A percentile compares a stretch with the other conserved stretches of the same genome.
Conservation (phyloP, 1,140 invertebrate species). For the Adelges cooleyi region DNA sequence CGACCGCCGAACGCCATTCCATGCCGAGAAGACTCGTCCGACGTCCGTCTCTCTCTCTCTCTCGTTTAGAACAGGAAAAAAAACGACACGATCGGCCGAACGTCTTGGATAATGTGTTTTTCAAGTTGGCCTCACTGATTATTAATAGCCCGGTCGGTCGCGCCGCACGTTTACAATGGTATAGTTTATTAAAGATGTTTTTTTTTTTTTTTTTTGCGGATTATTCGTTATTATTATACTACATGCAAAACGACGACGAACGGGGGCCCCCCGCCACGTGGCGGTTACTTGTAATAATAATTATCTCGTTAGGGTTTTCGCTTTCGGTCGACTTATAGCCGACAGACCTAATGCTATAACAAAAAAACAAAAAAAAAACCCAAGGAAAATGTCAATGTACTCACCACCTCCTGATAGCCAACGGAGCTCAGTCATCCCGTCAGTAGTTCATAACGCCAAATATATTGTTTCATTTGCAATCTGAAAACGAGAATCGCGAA, state of each 20-base stretch:
- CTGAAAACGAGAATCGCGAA: slow-evolving; percentile 21
- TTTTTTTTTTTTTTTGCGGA: not conserved
- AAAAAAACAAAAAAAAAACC: not conserved
- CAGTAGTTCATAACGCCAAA: slow-evolving; percentile 19
- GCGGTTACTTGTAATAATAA: not conserved
- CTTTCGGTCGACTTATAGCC: not conserved
- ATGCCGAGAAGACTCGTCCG: no score
- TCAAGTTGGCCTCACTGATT: slow-evolving; percentile 25
- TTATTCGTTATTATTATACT: not conserved
- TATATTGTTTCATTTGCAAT: slow-evolving; percentile 31
- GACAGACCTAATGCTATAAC: not conserved
- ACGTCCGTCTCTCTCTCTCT: no score
- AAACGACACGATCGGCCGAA: no score
- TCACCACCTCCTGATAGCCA: slow-evolving; percentile 34
- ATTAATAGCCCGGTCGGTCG: slow-evolving; percentile 4
- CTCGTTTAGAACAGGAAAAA: no score
- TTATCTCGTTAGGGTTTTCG: not conserved
- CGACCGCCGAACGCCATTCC: no score
- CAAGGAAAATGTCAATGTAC: not conserved
- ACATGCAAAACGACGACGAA: no score
- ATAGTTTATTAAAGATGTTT: not conserved
- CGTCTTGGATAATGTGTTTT: no score
- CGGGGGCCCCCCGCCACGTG: not conserved
- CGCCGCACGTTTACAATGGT: not conserved
- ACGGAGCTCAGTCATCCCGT: slow-evolving; percentile 34